Conservation (phyloP, 2,113 vertebrate species). For the Lycocorax pyrrhopterus region DNA sequence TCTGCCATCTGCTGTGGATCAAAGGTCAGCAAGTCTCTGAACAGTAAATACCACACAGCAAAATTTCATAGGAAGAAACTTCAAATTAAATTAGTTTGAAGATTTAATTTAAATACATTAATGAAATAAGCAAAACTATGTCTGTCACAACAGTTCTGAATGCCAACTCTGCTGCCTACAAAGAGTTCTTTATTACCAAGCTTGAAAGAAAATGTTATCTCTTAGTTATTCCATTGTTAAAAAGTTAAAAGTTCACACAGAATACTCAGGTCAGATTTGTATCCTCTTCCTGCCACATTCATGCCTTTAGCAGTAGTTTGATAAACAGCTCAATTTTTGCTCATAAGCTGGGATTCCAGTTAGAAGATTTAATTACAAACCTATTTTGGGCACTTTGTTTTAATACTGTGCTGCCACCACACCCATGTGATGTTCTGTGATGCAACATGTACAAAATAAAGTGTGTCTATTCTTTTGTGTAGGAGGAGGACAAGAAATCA, state of each 20-base stretch:
- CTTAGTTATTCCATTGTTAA: neutral
- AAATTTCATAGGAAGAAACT: neutral
- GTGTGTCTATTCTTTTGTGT: neutral
- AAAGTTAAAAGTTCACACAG: neutral
- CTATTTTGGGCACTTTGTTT: neutral
- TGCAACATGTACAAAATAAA: neutral
- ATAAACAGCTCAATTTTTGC: neutral
- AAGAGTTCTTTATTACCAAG: neutral
- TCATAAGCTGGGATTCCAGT: neutral
- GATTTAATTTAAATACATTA: conserved; percentile 4
- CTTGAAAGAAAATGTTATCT: neutral
- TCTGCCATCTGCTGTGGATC: neutral
- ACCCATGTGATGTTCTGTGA: neutral
- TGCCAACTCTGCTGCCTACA: neutral
- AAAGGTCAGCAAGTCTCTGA: neutral
- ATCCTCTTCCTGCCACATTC: neutral
- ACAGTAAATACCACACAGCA: neutral
- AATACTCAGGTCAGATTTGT: neutral
- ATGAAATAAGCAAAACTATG: neutral
- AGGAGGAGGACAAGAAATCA: too few species aligned
- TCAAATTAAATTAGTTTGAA: neutral
- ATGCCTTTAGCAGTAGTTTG: neutral
- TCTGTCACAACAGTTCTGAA: neutral
- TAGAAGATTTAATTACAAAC: neutral
- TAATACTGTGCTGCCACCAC: neutral